Conservation (phyloP, 2,797 vertebrate genomes). For the Megalops cyprinoides region DNA sequence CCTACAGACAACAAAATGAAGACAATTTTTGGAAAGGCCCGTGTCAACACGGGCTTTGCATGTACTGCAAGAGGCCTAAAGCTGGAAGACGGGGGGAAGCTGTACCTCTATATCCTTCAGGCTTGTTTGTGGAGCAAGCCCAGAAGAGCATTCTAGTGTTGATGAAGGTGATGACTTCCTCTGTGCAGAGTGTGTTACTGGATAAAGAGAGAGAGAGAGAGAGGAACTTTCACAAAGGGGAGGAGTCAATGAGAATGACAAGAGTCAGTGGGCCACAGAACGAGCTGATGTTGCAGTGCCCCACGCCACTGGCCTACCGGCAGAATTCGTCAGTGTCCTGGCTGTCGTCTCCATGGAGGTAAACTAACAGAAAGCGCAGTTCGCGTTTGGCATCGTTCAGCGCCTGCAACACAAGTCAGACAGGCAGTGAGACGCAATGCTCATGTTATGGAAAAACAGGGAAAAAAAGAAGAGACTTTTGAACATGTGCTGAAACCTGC, state of each 20-base stretch:
- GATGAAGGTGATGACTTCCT: constrained; percentile 91
- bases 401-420: no score
- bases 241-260: no score
- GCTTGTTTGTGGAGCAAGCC: constrained; percentile 97
- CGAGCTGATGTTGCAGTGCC: no score
- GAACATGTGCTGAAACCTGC: no score
- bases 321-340: constrained; percentile 98
- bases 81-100: no score
- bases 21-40: no score
- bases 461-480: not conserved
- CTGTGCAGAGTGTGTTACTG: constrained; percentile 92
- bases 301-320: constrained; percentile 87
- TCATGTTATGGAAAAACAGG: not conserved
- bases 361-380: constrained; percentile 95
- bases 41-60: no score
- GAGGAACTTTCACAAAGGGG: no score
- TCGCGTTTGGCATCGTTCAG: constrained; percentile 98
- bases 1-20: no score
- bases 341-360: constrained; percentile 97
- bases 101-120: constrained; percentile 94
- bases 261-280: no score
- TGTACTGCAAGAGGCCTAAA: no score
- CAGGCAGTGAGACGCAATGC: no score
- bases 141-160: constrained; percentile 98
- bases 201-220: not conserved